These are phyloP conservation scores for Liparis tanakae DNA, from an alignment of 2,797 vertebrate genomes.

Conservation along the genomic window DNA sequence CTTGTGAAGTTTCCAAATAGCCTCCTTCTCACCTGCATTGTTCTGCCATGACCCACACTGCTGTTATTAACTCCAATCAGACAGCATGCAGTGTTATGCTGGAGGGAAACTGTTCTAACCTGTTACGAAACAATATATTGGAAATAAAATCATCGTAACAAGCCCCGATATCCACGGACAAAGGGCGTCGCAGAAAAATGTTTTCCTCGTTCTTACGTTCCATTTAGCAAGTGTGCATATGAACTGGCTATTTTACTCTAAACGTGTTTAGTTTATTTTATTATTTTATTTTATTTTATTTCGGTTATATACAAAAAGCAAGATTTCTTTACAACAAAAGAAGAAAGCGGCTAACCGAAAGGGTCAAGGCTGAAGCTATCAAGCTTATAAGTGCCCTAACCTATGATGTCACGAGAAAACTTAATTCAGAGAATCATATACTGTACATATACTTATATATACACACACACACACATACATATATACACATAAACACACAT, in stretches of 20 bases:
- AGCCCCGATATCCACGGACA: not conserved
- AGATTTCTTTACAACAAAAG: too few relatives aligned
- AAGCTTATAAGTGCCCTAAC: too few relatives aligned
- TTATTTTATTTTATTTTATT: too few relatives aligned
- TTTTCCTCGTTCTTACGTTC: not conserved
- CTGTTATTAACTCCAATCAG: constrained; percentile 19
- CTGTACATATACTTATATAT: too few relatives aligned
- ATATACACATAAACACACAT: too few relatives aligned
- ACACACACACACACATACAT: too few relatives aligned
- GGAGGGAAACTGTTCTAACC: constrained; percentile 2
- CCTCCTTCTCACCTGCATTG: constrained; percentile 12
- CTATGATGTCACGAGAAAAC: too few relatives aligned
- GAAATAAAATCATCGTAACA: constrained; percentile 20
- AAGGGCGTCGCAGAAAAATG: not conserved
- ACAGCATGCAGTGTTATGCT: not conserved
- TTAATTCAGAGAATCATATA: too few relatives aligned
- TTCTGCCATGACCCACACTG: constrained; percentile 20
- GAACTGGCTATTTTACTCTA: not conserved
- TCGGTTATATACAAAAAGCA: too few relatives aligned
- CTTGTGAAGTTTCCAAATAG: constrained; percentile 36
- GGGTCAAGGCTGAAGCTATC: too few relatives aligned
- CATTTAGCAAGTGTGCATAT: not conserved
- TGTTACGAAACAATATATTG: not conserved
- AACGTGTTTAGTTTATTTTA: too few relatives aligned
- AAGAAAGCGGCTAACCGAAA: too few relatives aligned